Evolutionary conservation across 2,888 invertebrate genomes (phyloP).

Genomic region (Chelonus formosanus): DNA sequence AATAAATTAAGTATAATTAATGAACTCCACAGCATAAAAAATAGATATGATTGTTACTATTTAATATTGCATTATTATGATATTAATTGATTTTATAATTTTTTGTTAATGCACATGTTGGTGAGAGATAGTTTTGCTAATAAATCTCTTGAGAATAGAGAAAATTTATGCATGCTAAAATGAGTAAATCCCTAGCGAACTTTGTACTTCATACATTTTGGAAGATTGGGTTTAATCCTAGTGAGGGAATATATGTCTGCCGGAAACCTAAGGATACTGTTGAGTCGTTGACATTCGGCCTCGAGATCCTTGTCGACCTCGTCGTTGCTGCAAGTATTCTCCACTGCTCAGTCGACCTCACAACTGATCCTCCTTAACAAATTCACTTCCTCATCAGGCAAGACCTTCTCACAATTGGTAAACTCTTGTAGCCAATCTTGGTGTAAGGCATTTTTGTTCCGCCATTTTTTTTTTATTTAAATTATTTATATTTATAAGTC

Average conservation of each 20-base stretch:
- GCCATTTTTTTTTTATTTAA: slow-evolving; percentile 15
- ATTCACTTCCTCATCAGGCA: slow-evolving; percentile 46
- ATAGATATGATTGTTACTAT: too few relatives aligned
- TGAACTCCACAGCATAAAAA: too few relatives aligned
- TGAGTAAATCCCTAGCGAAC: slow-evolving; percentile 56
- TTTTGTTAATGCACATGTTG: too few relatives aligned
- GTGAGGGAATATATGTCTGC: slow-evolving; percentile 54
- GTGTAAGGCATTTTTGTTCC: slow-evolving; percentile 29
- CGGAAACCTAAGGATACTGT: slow-evolving; percentile 49
- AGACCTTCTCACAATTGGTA: slow-evolving; percentile 47
- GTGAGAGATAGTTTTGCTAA: slow-evolving; percentile 47
- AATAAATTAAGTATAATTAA: too few relatives aligned
- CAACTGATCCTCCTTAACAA: slow-evolving; percentile 43
- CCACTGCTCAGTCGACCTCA: slow-evolving; percentile 42
- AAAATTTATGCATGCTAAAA: slow-evolving; percentile 51
- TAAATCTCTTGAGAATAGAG: slow-evolving; percentile 59
- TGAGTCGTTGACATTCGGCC: slow-evolving; percentile 51
- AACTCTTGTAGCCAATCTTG: slow-evolving; percentile 44
- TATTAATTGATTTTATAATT: too few relatives aligned
- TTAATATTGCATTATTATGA: too few relatives aligned
- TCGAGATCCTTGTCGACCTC: slow-evolving; percentile 53
- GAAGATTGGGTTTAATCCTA: slow-evolving; percentile 50
- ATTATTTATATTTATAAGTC: slow-evolving; percentile 18
- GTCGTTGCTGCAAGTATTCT: slow-evolving; percentile 48
- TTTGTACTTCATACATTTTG: slow-evolving; percentile 51